Percentiles rank a stretch among this genome's conserved stretches.
Conservation (phyloP, 2,797 vertebrate genomes). For the Pteronotus mesoamericanus region DNA sequence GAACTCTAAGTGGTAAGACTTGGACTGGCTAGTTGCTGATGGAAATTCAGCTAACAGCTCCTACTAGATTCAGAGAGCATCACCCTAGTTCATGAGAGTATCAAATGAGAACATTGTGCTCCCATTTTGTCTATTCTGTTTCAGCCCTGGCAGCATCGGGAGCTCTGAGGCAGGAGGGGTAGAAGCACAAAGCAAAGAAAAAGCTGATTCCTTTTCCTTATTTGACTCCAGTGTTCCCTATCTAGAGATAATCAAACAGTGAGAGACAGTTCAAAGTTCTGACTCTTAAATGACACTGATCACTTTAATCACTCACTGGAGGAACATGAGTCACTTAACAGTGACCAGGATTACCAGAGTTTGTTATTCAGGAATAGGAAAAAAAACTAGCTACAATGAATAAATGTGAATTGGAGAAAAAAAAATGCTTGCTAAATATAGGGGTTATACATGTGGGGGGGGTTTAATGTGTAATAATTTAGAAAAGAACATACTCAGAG, state of each 20-base stretch:
- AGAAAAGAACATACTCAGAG: neutral
- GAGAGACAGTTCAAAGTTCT: neutral
- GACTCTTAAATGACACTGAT: neutral
- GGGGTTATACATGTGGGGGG: neutral
- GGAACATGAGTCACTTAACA: neutral
- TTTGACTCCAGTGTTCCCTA: neutral
- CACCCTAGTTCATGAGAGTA: neutral
- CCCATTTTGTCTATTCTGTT: neutral
- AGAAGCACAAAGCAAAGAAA: neutral
- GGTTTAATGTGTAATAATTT: neutral
- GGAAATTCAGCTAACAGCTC: neutral
- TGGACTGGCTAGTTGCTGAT: neutral
- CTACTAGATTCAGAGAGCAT: neutral
- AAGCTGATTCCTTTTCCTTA: neutral
- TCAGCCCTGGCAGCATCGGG: neutral
- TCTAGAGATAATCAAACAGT: neutral
- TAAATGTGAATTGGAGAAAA: neutral
- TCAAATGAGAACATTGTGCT: neutral
- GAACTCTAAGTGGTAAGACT: neutral
- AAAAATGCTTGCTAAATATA: neutral
- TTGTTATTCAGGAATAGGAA: neutral
- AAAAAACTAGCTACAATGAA: neutral
- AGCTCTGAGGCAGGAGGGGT: neutral
- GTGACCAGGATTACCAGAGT: neutral
- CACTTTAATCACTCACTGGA: neutral